Percentiles rank a stretch among this genome's conserved stretches.
These are phyloP conservation scores for Pantala flavescens DNA, from an alignment of 1,140 invertebrate genomes.

Conservation along the genomic window DNA sequence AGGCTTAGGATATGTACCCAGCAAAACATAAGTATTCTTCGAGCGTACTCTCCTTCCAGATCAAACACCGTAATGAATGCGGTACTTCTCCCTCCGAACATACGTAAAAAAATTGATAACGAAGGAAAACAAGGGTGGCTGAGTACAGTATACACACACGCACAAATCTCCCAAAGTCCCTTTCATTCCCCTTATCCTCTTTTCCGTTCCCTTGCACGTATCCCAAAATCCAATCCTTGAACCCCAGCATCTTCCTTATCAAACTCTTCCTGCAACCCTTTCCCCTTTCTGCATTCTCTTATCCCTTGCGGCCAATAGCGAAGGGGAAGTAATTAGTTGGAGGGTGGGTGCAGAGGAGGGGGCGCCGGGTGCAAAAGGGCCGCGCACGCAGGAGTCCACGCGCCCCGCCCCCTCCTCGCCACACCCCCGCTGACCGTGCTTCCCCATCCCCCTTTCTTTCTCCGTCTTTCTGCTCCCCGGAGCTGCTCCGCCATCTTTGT, in stretches of 20 bases:
- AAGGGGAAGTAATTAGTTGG: slow-evolving; percentile 9
- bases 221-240: not conserved
- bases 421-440: slow-evolving; percentile 1
- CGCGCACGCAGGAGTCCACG: not conserved
- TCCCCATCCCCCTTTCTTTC: not conserved
- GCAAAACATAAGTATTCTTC: too few relatives aligned
- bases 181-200: not conserved
- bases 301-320: slow-evolving; percentile 6
- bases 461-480: not conserved
- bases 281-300: not conserved
- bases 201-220: not conserved
- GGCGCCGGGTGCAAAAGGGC: not conserved
- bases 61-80: too few relatives aligned
- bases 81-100: not conserved
- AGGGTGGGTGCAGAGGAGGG: not conserved
- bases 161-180: not conserved
- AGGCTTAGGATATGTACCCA: too few relatives aligned
- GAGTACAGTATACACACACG: not conserved
- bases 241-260: not conserved
- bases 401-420: slow-evolving; percentile 1
- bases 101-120: not conserved
- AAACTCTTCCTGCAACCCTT: not conserved
- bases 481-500: not conserved
- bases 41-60: too few relatives aligned
- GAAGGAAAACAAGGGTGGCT: not conserved